Base-by-base conservation (phyloP, 2,113 vertebrate genomes). In the Paratilapia polleni region DNA sequence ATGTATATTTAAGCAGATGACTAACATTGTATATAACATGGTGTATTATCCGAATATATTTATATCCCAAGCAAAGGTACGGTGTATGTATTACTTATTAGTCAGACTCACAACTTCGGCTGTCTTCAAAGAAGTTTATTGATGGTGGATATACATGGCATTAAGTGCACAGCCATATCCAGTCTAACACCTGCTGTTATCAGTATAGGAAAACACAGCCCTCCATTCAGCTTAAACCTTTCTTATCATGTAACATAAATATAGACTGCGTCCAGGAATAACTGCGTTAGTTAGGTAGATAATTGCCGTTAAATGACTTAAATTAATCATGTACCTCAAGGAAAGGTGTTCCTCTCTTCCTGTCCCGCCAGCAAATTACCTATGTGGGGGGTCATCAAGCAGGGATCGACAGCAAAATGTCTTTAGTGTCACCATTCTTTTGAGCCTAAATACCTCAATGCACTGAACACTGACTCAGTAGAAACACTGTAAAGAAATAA, bases 61-160 rank as follows among this genome's bases (percentile, higher is more conserved):
- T 92, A 89, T 90, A 87, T 80, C n/a, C 34, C 78, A 83, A 82
- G 63, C n/a, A 76, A 80, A 59, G 14, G 15, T 20, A 76, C 74
- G 20, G n/a, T 19, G 36, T 52, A 3, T 64, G 52, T 80, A 13
- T 80, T 52, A 56, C 24, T 62, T 78, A 81, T 15, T 52, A 34
- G 56, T 3, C 28, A 26, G 20, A 73, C 26, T 56, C 73, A 82
- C 47, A 84, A 79, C 28, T 43, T 12, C 60, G 36, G 58, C 15
- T 59, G 49, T 81, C 59, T 77, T 78, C 56, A 86, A 62, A 81
- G 77, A 80, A 13, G 68, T 93, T 88, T 93, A 93, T 91, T 93
- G 43, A 74, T 77, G 75, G 43, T 85, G 81, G 70, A 74, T 70
- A 86, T 74, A 88, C 78, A 88, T 75, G 4, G 36, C 66, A 80